Conservation (phyloP, 2,888 invertebrate genomes). For the Noctuana brunneofusca region DNA sequence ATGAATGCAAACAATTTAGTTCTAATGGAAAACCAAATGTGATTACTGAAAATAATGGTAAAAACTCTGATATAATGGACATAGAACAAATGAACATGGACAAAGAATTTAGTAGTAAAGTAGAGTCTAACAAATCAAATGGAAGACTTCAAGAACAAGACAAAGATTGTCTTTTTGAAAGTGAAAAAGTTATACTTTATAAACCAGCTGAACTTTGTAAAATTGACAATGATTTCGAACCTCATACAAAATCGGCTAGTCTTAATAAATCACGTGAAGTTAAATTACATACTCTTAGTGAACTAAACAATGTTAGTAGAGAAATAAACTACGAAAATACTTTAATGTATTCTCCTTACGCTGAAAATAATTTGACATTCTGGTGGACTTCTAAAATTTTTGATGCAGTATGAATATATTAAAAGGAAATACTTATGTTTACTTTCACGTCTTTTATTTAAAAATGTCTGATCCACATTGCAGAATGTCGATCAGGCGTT, state of each 20-base stretch:
- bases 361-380: constrained; percentile 73
- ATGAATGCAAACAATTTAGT: background rate
- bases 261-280: background rate
- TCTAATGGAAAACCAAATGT: background rate
- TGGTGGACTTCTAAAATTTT: constrained; percentile 75
- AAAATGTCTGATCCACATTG: too few species aligned
- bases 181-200: background rate
- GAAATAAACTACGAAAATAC: background rate
- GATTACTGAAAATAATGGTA: background rate
- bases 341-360: constrained; percentile 29
- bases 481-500: too few species aligned
- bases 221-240: background rate
- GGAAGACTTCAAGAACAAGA: background rate
- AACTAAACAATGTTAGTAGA: background rate
- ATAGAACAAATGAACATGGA: background rate
- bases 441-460: too few species aligned
- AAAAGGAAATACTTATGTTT: background rate
- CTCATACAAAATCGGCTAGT: background rate
- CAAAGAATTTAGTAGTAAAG: background rate
- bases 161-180: background rate
- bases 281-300: background rate
- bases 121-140: background rate
- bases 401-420: constrained; percentile 33
- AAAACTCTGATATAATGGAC: background rate
- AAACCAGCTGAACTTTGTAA: background rate